A percentile compares a stretch with the other conserved stretches of the same genome.
These are phyloP conservation scores for Scelioninae gen. 2 DNA, from an alignment of 2,888 invertebrate species.

Conservation along the genomic window DNA sequence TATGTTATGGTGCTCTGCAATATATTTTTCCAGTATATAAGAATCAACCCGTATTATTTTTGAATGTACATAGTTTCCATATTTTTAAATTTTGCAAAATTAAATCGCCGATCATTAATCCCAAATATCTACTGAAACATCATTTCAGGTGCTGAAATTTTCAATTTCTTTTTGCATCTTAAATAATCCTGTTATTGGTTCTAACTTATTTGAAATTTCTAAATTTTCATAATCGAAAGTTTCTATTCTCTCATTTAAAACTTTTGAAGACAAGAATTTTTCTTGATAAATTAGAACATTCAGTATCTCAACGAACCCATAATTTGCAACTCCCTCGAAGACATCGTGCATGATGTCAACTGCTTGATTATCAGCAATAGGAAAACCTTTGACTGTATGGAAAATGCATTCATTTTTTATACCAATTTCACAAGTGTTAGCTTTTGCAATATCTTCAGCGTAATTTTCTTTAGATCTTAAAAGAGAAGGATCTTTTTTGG, in stretches of 20 bases:
- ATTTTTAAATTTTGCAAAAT: neutral
- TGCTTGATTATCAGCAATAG: constrained; percentile 12
- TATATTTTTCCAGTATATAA: neutral
- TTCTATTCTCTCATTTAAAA: neutral
- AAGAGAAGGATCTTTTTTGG: constrained; percentile 9
- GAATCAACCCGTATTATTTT: neutral
- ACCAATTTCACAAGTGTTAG: neutral
- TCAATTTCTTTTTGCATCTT: neutral
- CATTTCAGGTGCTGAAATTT: neutral
- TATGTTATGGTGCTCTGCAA: constrained; percentile 3
- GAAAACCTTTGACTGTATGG: constrained; percentile 2
- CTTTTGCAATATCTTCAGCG: neutral
- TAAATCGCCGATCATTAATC: neutral
- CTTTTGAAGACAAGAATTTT: constrained; percentile 4
- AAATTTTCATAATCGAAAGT: constrained; percentile 2
- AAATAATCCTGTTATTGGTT: neutral
- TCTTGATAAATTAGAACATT: constrained; percentile 10
- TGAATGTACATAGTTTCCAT: neutral
- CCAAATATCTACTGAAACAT: neutral
- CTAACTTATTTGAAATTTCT: neutral
- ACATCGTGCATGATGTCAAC: constrained; percentile 15
- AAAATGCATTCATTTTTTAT: too few relatives aligned
- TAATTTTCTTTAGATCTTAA: constrained; percentile 27
- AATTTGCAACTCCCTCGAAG: constrained; percentile 8
- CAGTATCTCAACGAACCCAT: constrained; percentile 7